phyloP scores from a whole-genome alignment of 2,888 invertebrate genomes.

The Oligia latruncula region DNA sequence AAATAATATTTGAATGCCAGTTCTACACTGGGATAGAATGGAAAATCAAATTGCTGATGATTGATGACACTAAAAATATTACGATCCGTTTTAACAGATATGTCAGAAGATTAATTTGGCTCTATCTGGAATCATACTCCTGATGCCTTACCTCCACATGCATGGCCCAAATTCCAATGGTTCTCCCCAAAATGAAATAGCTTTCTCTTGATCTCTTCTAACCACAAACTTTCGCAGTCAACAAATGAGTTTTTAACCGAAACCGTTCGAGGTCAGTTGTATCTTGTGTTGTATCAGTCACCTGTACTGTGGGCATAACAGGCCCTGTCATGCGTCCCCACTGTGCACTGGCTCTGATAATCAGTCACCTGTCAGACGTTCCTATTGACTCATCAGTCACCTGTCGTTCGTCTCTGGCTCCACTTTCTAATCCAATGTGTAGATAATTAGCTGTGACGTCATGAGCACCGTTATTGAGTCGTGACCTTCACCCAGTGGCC shows the following conservation, averaged over 20 bases:
- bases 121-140: not conserved
- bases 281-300: slow-evolving; percentile 11
- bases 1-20: not conserved
- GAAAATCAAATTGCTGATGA: not conserved
- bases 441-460: slow-evolving; percentile 50
- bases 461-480: slow-evolving; percentile 36
- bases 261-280: slow-evolving; percentile 9
- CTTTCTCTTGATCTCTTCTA: slow-evolving; percentile 38
- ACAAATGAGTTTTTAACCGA: slow-evolving; percentile 10
- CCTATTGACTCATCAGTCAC: slow-evolving; percentile 15
- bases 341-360: not conserved
- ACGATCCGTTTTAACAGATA: not conserved
- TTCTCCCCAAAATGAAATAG: slow-evolving; percentile 16
- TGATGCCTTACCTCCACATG: not conserved
- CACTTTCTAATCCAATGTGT: slow-evolving; percentile 48
- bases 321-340: not conserved
- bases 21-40: not conserved
- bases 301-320: not conserved
- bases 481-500: slow-evolving; percentile 59
- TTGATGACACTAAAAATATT: not conserved
- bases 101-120: not conserved
- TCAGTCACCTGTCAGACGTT: not conserved
- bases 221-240: slow-evolving; percentile 17
- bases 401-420: slow-evolving; percentile 4
- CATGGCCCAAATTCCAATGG: slow-evolving; percentile 19